phyloP scores from a whole-genome alignment of 1,140 invertebrate species.

The Trichomalopsis sarcophagae region DNA sequence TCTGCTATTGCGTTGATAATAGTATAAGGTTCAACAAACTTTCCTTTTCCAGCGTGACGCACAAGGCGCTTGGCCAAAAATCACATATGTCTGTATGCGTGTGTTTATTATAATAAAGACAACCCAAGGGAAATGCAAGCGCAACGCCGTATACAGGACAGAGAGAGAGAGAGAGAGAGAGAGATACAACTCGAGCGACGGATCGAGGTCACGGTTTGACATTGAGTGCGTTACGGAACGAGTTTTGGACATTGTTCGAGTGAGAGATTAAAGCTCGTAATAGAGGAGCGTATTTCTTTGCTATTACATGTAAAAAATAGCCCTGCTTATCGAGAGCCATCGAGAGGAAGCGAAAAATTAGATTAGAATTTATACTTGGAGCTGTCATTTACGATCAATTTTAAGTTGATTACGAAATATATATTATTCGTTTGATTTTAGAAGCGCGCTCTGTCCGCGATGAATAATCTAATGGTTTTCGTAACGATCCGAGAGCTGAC shows the following conservation, averaged over 20 bases:
- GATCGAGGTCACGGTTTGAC: background rate
- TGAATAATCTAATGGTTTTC: background rate
- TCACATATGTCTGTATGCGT: background rate
- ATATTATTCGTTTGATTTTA: background rate
- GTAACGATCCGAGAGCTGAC: background rate
- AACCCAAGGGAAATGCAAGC: constrained; percentile 47
- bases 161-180: background rate
- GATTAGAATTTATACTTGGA: background rate
- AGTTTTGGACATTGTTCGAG: background rate
- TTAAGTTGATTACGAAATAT: background rate
- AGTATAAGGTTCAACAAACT: constrained; percentile 42
- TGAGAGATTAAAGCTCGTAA: background rate
- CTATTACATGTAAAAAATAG: constrained; percentile 12
- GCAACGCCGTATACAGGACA: background rate
- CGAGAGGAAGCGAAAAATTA: constrained; percentile 29
- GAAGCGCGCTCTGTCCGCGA: background rate
- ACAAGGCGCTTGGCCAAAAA: background rate
- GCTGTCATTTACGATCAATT: background rate
- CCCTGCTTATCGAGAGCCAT: background rate
- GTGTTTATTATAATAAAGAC: background rate
- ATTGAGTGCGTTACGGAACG: background rate
- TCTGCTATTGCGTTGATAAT: constrained; percentile 41
- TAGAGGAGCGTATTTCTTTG: background rate
- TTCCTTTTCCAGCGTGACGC: constrained; percentile 10
- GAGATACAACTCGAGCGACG: background rate